phyloP scores from a whole-genome alignment of 1,140 invertebrate species.

The Drosophila sp. region DNA sequence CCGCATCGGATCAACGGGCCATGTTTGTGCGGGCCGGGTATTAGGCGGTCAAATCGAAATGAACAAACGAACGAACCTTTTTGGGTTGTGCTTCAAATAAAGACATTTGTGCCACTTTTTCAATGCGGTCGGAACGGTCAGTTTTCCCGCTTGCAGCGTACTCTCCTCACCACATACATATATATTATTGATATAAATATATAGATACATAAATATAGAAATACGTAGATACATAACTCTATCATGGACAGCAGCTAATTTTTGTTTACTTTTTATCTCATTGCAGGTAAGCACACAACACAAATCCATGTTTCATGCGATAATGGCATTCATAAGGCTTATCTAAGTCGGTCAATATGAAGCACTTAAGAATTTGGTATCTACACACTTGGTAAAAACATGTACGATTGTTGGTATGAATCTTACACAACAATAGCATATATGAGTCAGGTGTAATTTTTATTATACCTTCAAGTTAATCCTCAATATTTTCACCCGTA shows the following conservation, averaged over 20 bases:
- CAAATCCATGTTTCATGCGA: constrained; percentile 25
- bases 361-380: constrained; percentile 14
- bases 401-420: neutral
- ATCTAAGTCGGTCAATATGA: constrained; percentile 67
- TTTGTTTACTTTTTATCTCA: constrained; percentile 55
- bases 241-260: constrained; percentile 46
- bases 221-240: constrained; percentile 1
- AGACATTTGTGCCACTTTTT: constrained; percentile 76
- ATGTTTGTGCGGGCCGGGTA: constrained; percentile 38
- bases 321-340: constrained; percentile 56
- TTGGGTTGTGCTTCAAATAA: constrained; percentile 50
- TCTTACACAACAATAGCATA: neutral
- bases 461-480: neutral
- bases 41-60: constrained; percentile 39
- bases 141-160: constrained; percentile 31
- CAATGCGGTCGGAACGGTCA: constrained; percentile 52
- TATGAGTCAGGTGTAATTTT: neutral
- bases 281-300: constrained; percentile 66
- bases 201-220: neutral
- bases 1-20: constrained; percentile 16
- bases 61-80: constrained; percentile 57
- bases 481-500: neutral
- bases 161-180: constrained; percentile 3
- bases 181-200: too few relatives aligned
- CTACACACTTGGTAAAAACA: neutral